Evolutionary conservation across 92 coral and sea anemone species (phyloP), one percentile per base, ranked within the genome.

Genomic region (Micromussa lordhowensis): DNA sequence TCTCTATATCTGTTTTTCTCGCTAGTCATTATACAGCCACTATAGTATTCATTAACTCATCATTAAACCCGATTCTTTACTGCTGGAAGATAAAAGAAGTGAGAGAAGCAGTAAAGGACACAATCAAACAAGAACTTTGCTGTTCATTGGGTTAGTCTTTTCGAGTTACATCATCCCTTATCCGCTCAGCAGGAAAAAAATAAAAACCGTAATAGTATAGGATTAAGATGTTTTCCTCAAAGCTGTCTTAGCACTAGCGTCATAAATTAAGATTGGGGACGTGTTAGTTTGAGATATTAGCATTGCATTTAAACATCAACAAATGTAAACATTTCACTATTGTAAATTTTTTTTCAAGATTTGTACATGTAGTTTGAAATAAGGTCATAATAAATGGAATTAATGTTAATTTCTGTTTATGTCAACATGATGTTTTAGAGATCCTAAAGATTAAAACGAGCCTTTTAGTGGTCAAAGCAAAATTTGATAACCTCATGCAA

Each of bases 51-150:
- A 66, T 77, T 13, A 77, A 86, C 89, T 86, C 89, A 3, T 77
- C 83, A 53, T 24, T 86, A 19, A 86, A 86, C 82, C 89, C 89
- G 5, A 54, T 85, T 61, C 82, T 85, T 40, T 85, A 77, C 31
- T 86, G 82, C 70, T 86, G 75, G 83, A 86, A 66, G 71, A 66
- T 66, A 8, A 24, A 11, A 28, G 71, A 66, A n/a, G 81, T 84
- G 18, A 84, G 80, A 29, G 30, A 24, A 40, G 79, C 88, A 24
- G 81, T 84, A 49, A 73, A 73, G 49, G 49, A 73, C 14, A 73
- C 53, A 32, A 73, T 73, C 28, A 9, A 15, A 73, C 44, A 36
- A 35, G 26, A 19, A 32, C 15, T 35, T 17, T 26, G 71, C 32
- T 11, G 22, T 55, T 55, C 19, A 55, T 55, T 21, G 22, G 0